Conservation (phyloP, 2,888 invertebrate genomes). For the Ferrisia virgata region DNA sequence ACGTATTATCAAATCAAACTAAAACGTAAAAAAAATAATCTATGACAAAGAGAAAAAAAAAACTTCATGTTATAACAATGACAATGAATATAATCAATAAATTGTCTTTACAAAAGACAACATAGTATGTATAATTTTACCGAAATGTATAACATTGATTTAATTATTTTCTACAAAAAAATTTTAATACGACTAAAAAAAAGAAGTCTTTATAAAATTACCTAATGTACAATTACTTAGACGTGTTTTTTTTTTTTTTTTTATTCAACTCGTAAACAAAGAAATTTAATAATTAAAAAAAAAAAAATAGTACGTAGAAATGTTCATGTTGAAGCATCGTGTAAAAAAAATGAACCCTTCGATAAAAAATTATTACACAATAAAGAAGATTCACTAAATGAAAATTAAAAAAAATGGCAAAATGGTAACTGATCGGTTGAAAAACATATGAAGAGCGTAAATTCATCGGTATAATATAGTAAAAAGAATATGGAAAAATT, state of each 20-base stretch:
- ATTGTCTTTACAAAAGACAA: constrained; percentile 32
- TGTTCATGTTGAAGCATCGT: not conserved
- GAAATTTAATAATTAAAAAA: not conserved
- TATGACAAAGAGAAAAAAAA: not conserved
- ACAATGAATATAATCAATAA: not conserved
- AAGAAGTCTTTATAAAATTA: not conserved
- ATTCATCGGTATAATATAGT: not conserved
- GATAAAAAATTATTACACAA: not conserved
- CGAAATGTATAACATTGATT: constrained; percentile 29
- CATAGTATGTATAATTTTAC: not conserved
- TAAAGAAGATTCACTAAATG: constrained; percentile 7
- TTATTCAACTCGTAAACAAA: not conserved
- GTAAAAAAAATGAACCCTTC: constrained; percentile 9
- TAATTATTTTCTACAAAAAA: not conserved
- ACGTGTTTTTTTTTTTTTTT: not conserved
- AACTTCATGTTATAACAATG: not conserved
- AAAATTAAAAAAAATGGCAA: constrained; percentile 1
- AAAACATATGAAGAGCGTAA: not conserved
- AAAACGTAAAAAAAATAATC: not conserved
- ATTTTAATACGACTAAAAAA: not conserved
- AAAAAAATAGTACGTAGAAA: not conserved
- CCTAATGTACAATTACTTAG: not conserved
- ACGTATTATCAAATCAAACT: not conserved
- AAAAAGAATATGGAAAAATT: not conserved
- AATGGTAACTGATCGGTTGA: constrained; percentile 12